phyloP scores from a whole-genome alignment of 2,888 invertebrate species.

The Candidula unifasciata region DNA sequence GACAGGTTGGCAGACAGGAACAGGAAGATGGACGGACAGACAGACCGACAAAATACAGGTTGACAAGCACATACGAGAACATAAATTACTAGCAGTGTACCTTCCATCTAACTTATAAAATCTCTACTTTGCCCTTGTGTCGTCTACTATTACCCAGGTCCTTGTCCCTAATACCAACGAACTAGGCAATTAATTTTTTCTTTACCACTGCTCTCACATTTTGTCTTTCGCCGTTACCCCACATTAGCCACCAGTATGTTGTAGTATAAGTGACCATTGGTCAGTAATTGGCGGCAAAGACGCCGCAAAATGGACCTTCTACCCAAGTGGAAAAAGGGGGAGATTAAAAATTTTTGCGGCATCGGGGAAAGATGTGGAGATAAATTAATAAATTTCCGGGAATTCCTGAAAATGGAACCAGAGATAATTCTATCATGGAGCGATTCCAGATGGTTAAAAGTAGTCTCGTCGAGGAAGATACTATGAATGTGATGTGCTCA shows the following conservation, averaged over 20 bases:
- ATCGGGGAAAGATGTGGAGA: constrained; percentile 5
- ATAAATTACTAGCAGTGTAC: no score
- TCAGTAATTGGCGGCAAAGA: constrained; percentile 44
- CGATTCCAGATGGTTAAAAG: background rate
- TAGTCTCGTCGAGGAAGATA: background rate
- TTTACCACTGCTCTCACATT: no score
- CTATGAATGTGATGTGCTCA: background rate
- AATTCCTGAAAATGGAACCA: constrained; percentile 27
- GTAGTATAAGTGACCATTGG: constrained; percentile 30
- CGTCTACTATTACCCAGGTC: no score
- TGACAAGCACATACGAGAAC: no score
- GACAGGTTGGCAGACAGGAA: no score
- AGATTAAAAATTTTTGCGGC: constrained; percentile 33
- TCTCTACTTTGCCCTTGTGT: no score
- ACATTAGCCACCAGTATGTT: constrained; percentile 9
- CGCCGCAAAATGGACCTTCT: constrained; percentile 29
- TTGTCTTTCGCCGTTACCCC: background rate
- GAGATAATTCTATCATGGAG: constrained; percentile 3
- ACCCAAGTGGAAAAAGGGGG: constrained; percentile 46
- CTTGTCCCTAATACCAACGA: no score
- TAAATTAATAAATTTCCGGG: constrained; percentile 32
- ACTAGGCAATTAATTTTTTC: no score
- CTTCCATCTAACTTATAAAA: no score
- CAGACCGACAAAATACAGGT: no score
- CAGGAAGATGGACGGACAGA: no score